Conservation (phyloP, 53 echinoderm and acorn worm species). For the Zoroaster sp. region DNA sequence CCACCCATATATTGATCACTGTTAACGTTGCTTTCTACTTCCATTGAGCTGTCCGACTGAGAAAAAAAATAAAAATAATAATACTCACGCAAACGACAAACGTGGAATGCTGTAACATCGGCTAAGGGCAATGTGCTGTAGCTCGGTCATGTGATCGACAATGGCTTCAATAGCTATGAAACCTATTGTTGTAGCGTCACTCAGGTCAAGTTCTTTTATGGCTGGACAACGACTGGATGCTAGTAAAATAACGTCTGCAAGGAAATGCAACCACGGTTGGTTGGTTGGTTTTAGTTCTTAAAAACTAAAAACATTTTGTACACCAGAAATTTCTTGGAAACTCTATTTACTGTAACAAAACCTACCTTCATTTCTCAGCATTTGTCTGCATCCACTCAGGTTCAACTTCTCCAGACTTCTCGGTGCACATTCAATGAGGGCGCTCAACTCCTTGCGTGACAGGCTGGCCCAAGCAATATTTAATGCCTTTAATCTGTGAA, state of each 20-base stretch:
- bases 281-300: no score
- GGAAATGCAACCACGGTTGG: no score
- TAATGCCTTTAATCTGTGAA: conserved; percentile 28
- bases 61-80: not conserved
- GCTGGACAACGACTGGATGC: conserved; percentile 41
- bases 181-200: conserved; percentile 65
- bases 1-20: no score
- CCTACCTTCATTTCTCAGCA: conserved; percentile 67
- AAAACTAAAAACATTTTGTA: not conserved
- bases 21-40: no score
- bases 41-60: not conserved
- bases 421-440: conserved; percentile 32
- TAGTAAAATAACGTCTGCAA: conserved; percentile 62
- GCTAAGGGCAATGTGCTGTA: conserved; percentile 76
- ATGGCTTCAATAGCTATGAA: conserved; percentile 35
- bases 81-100: conserved; percentile 69
- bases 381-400: conserved; percentile 74
- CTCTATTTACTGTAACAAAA: not conserved
- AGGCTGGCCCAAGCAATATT: conserved; percentile 69
- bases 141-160: conserved; percentile 27
- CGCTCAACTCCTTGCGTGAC: not conserved
- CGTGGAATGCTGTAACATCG: conserved; percentile 80
- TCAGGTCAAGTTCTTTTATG: conserved; percentile 77
- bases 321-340: no score
- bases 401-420: conserved; percentile 72